Conservation (phyloP, 2,797 vertebrate genomes). For the Tauraco hartlaubi region DNA sequence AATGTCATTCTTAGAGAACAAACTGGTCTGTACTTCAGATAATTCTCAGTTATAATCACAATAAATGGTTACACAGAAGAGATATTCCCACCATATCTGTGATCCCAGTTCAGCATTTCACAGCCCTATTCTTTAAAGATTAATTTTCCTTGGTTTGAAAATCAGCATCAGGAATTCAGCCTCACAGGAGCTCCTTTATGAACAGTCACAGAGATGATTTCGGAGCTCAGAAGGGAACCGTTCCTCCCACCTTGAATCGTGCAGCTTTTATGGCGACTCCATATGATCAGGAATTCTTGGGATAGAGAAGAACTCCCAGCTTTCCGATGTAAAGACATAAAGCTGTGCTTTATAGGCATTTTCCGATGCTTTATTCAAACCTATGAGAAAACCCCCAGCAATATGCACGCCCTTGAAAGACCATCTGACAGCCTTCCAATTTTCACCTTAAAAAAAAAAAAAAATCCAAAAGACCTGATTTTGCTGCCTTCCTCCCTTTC, state of each 20-base stretch:
- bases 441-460: neutral
- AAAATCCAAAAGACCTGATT: neutral
- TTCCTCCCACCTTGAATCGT: slow-evolving; percentile 26
- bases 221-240: neutral
- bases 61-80: slow-evolving; percentile 36
- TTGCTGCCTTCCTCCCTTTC: neutral
- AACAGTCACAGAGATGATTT: neutral
- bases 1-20: slow-evolving; percentile 4
- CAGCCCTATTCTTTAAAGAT: slow-evolving; percentile 21
- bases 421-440: neutral
- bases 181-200: neutral
- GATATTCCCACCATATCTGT: neutral
- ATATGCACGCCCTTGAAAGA: neutral
- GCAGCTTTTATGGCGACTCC: neutral
- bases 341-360: neutral
- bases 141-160: slow-evolving; percentile 42
- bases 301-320: neutral
- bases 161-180: slow-evolving; percentile 30
- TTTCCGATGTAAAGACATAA: neutral
- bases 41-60: slow-evolving; percentile 8
- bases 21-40: neutral
- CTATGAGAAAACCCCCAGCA: neutral
- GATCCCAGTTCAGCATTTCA: slow-evolving; percentile 18
- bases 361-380: neutral
- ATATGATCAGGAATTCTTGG: neutral